Evolutionary conservation across 2,888 invertebrate genomes (phyloP), one percentile per base, ranked within the genome.

Genomic region (Aphidius colemani): DNA sequence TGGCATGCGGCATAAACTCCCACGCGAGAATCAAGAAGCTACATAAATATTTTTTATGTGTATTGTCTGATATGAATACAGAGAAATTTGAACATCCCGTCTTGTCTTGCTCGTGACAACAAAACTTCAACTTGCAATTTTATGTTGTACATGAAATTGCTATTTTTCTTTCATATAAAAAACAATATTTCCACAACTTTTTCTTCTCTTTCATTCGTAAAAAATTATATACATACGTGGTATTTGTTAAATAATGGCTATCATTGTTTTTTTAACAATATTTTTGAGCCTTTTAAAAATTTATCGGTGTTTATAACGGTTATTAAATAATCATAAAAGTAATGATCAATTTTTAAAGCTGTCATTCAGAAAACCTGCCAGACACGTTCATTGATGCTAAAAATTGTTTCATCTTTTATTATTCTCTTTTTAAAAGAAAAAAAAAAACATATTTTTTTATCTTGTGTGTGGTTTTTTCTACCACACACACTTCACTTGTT

Each of bases 1-100:
- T 71, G 70, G 70, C 71, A 73, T 73, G 73, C 69, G 71, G 70
- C 66, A 61, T 53, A 30, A 65, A 71, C 69, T 71, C 71, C 72
- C 72, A 71, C 72, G 69, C 72, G 64, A 69, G 50, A 48, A 8
- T 55, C 43, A 61, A 59, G 55, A 58, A 56, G 49, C 61, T 45
- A 57, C 53, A 57, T 39, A 13, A 7, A 48, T 13, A 8, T 53
- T 59, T 44, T 13, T 59, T 30, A 2, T 30, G 30, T 30, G 5
- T 30, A 30, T 30, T 30, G 30, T 30, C 30, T 30, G 30, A 30
- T 30, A 30, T 30, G 3, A 30, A 30, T 30, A 5, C 30, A 30
- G 5, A 5, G 5, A 30, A 30, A 46, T 45, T 46, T 45, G 40
- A n/a, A 46, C 39, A 18, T 39, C 45, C 56, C 18, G 45, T 30